Evolutionary conservation across 2,113 vertebrate species (phyloP), one percentile per base, ranked within the genome.

Genomic region (Epinephelus fuscoguttatus): DNA sequence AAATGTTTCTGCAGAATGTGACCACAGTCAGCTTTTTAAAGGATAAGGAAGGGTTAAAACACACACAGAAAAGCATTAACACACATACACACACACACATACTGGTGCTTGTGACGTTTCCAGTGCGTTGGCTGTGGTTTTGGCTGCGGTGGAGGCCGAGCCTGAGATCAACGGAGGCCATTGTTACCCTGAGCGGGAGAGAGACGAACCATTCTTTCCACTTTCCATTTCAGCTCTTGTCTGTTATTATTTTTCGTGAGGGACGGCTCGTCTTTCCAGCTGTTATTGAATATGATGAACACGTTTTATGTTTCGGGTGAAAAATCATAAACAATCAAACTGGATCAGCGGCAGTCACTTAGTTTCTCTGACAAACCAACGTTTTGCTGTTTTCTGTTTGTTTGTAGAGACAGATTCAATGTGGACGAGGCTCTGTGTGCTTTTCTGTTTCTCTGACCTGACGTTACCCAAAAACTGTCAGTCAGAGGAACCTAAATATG

Each of bases 71-170:
- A 37, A 37, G 33, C 33, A 1, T 37, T 37, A 37, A 37, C 70
- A 56, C 59, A 37, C 30, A 30, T 27, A 27, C 4, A 30, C 30
- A 37, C 70, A 56, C 59, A 37, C 42, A 66, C 68, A 59, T 1
- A 19, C 59, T 23, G 72, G 30, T 1, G 69, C 74, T 80, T 42
- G 15, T 91, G 84, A 86, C 85, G 75, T 88, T 71, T 80, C 72
- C 82, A 81, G 74, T 83, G 72, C 85, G 84, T 80, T 70, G 87
- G 87, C 81, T 84, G 88, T 84, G 89, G 91, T 88, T 87, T 88
- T 84, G 91, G 87, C 89, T 50, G 64, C 10, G 21, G 37, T 19
- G 17, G 21, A 47, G 59, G 70, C 80, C 37, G 69, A 79, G 67
- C 52, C 69, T 4, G 56, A 75, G 72, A 84, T 92, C 88, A 92